Evolutionary conservation across 2,888 invertebrate species (phyloP), one percentile per base, ranked within the genome.

Genomic region (Pyrrhia umbra): DNA sequence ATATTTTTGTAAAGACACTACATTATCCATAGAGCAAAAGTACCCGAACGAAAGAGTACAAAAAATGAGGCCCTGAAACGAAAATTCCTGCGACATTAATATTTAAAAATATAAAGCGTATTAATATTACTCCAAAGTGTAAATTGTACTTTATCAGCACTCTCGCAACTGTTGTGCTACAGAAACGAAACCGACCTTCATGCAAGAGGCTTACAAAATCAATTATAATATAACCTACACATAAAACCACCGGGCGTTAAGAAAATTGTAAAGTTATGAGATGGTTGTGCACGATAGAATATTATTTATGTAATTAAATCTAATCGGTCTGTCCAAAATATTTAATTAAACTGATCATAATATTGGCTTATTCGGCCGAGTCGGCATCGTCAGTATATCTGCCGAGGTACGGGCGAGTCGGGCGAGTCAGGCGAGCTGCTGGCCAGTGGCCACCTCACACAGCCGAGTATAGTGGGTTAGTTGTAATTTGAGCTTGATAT

Each of bases 201-300:
- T 16, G 49, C 50, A 77, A 78, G 21, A 49, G 60, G 56, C 58
- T 62, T 20, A 55, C 39, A 59, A 73, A 56, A 47, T 1, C 30
- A 43, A 54, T 42, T 43, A 61, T 27, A 57, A 54, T 58, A 56
- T 69, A 34, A 34, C 34, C 34, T 69, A 68, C 65, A 68, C 69
- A 60, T 52, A 69, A 56, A 56, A 65, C 69, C 71, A 85, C 81
- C 72, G 78, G 76, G 70, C 75, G 83, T 81, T 81, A 84, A 77
- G 78, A 85, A 79, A 61, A 74, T 79, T 85, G 85, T 87, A 88
- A 88, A 89, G 86, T 87, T 89, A 88, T 89, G 90, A 90, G 90
- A 94, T 90, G 94, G 94, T 95, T 95, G 94, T 95, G 94, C 94
- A 94, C 93, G 90, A 90, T 95, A 94, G 91, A 87, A 80, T 83